Conservation (phyloP, 2,113 vertebrate species). For the Ceratotherium simum region DNA sequence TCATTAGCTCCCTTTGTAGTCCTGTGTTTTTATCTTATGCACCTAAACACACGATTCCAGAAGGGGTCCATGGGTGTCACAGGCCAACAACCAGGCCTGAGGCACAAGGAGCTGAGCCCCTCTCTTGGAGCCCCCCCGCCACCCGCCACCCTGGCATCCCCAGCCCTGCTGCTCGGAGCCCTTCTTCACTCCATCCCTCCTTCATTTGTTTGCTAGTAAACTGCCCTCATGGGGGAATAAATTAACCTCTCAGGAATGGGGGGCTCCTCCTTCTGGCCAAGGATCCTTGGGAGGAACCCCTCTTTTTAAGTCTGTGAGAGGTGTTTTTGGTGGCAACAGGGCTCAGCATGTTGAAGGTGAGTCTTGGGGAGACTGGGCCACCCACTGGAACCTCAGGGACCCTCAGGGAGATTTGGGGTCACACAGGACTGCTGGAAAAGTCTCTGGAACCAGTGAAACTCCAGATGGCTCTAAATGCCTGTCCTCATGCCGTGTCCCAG, state of each 20-base stretch:
- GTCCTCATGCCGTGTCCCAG: not conserved
- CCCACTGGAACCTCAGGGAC: not conserved
- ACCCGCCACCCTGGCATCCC: accelerated
- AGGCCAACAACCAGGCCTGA: too few species aligned
- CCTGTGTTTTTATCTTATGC: not conserved
- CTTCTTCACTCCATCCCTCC: not conserved
- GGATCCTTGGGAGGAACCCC: too few species aligned
- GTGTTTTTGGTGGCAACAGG: not conserved
- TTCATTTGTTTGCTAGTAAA: not conserved
- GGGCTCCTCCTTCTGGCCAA: not conserved
- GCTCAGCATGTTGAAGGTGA: not conserved
- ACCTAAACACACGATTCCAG: not conserved
- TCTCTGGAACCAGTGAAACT: not conserved
- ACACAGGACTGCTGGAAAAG: not conserved
- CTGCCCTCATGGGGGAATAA: too few species aligned
- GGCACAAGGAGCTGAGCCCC: not conserved
- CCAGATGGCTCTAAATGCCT: not conserved
- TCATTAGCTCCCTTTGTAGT: not conserved
- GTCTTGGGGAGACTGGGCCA: not conserved
- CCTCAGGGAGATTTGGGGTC: not conserved
- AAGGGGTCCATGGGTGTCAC: not conserved
- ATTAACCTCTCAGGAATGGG: not conserved
- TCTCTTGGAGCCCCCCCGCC: too few species aligned
- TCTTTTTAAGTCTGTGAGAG: not conserved
- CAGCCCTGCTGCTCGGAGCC: not conserved